These are phyloP conservation scores for Syrphus vitripennis DNA, from an alignment of 2,888 invertebrate species.

Conservation along the genomic window DNA sequence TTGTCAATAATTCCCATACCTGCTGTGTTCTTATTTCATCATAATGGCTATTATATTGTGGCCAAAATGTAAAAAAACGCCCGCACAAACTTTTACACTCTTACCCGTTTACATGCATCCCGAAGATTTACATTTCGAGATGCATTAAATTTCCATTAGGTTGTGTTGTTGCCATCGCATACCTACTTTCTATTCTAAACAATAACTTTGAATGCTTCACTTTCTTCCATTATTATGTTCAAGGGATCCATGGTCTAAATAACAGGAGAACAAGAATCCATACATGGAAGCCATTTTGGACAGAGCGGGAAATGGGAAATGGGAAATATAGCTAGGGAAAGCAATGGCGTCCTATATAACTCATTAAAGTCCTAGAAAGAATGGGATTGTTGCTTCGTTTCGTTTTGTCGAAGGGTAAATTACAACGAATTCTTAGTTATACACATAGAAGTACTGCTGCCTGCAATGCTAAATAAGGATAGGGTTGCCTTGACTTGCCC, in stretches of 20 bases:
- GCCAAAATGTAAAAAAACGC: conserved; percentile 2
- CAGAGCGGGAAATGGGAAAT: not conserved
- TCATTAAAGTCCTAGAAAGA: not conserved
- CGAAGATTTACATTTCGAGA: conserved; percentile 38
- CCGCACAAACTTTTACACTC: not conserved
- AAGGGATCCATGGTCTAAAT: not conserved
- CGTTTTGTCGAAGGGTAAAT: conserved; percentile 50
- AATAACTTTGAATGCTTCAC: conserved; percentile 48
- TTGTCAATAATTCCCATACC: not conserved
- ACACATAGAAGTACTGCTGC: not conserved
- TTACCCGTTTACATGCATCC: not conserved
- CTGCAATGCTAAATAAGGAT: conserved; percentile 7
- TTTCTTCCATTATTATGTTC: conserved; percentile 49
- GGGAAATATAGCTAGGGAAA: not conserved
- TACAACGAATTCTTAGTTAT: too few species aligned
- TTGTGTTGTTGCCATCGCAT: conserved; percentile 30
- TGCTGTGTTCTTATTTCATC: not conserved
- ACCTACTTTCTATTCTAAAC: conserved; percentile 22
- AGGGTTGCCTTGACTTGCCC: conserved; percentile 1
- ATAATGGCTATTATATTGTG: conserved; percentile 23
- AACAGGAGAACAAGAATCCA: conserved; percentile 22
- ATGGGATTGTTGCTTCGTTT: conserved; percentile 51
- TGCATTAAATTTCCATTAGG: conserved; percentile 51
- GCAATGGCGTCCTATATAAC: conserved; percentile 7
- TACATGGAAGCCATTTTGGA: conserved; percentile 21